Conservation (phyloP, 30 jellyfish, hydroid and myxozoan genomes). For the Cassiopea xamachana region DNA sequence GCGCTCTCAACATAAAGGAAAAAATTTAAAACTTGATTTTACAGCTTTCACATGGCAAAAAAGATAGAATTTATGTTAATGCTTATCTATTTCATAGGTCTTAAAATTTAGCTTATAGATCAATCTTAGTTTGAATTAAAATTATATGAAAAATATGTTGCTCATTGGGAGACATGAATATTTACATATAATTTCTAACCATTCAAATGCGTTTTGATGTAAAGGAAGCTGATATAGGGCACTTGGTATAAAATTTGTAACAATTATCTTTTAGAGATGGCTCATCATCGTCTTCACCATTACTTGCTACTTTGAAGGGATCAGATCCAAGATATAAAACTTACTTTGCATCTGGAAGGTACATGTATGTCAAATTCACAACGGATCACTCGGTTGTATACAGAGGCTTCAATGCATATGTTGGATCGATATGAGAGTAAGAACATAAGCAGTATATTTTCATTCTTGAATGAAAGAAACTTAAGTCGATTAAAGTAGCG, state of each 20-base stretch:
- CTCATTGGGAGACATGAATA: not conserved
- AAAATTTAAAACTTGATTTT: no score
- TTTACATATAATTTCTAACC: not conserved
- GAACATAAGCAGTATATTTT: no score
- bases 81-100: not conserved
- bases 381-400: not conserved
- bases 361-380: not conserved
- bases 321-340: not conserved
- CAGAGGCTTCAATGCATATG: not conserved
- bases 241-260: not conserved
- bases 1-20: no score
- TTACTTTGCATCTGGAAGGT: not conserved
- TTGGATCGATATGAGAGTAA: not conserved
- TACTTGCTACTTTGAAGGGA: not conserved
- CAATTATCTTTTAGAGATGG: slow-evolving; percentile 3
- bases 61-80: no score
- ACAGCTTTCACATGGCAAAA: no score
- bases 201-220: not conserved
- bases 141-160: not conserved
- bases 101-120: not conserved
- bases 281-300: not conserved
- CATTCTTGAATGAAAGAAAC: no score
- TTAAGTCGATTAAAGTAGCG: no score
- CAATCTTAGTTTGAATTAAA: not conserved
- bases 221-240: not conserved